Base-by-base conservation (phyloP, 2,113 vertebrate species). In the Lepus timidus region DNA sequence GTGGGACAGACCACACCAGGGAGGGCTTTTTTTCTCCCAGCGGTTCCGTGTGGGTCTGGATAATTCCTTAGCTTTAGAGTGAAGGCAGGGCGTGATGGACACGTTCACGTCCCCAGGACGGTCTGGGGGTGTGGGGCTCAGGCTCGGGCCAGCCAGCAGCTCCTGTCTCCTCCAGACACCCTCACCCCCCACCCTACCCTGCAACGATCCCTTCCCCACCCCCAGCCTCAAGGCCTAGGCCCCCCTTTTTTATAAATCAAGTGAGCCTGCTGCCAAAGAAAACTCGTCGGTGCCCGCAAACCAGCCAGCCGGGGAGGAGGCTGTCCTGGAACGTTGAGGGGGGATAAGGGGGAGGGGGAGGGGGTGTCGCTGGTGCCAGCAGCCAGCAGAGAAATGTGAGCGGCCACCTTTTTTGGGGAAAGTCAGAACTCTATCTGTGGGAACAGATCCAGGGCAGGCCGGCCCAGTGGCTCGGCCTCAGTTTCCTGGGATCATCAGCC, bases 381-480 rank as follows among this genome's bases (percentile, higher is more conserved):
- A 1, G 82, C 88, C 88, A 49, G 90, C 58, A 20, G 39, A 75
- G 85, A 96, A 94, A 95, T 92, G 49, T 52, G 61, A 95, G 89
- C 58, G 70, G 95, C 90, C 95, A 94, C 96, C 97, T 95, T 96
- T 96, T 96, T 96, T 84, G 96, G 96, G 95, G 96, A 97, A 95
- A 96, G 88, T 80, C 91, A 76, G 83, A 80, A 85, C 61, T 95
- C 79, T 6, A 6, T 88, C 83, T 90, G 52, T 86, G 91, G 90
- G 94, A 92, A 96, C 92, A 70, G 88, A 93, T 68, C 65, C 74
- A 89, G 51, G 27, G 55, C 31, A 81, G 80, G 29, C 65, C 49
- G 33, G n/a, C 9, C 88, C 64, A 71, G 90, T 91, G 58, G 27
- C 67, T 39, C 1, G 23, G 74, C 85, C 95, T 96, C 94, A 96